These are phyloP conservation scores for Hylaea fasciaria DNA, from an alignment of 2,888 invertebrate genomes.

Conservation along the genomic window DNA sequence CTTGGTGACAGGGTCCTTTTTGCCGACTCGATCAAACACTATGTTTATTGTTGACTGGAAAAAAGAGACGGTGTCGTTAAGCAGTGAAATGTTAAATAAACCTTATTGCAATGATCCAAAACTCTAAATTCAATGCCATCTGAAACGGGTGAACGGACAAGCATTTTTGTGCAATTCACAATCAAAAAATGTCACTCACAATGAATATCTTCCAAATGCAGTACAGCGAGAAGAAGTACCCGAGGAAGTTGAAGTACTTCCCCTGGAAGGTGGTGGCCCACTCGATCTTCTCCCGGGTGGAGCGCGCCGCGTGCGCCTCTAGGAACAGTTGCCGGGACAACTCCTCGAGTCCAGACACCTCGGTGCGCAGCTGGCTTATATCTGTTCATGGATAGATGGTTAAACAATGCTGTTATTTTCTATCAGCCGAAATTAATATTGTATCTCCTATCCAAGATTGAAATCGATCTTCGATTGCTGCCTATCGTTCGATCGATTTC, in stretches of 20 bases:
- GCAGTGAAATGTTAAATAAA: neutral
- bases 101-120: too few species aligned
- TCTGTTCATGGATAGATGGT: constrained; percentile 80
- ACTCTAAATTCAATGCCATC: too few species aligned
- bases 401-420: too few species aligned
- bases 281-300: constrained; percentile 95
- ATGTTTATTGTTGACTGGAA: constrained; percentile 98
- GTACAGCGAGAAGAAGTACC: constrained; percentile 99
- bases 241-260: constrained; percentile 98
- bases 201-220: constrained; percentile 99
- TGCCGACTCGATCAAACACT: constrained; percentile 99
- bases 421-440: too few species aligned
- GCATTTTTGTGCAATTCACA: too few species aligned
- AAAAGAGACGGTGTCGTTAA: neutral
- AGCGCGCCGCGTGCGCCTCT: constrained; percentile 97
- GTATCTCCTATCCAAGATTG: too few species aligned
- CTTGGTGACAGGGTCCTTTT: constrained; percentile 98
- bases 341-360: constrained; percentile 96
- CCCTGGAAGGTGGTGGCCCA: constrained; percentile 99
- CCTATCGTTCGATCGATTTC: too few species aligned
- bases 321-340: constrained; percentile 96
- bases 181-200: constrained; percentile 84
- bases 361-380: constrained; percentile 91
- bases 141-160: too few species aligned
- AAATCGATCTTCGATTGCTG: too few species aligned